A percentile compares a stretch with the other conserved stretches of the same genome.
Evolutionary conservation across 1,140 invertebrate genomes (phyloP).

Genomic region (Lepidurus couesii): DNA sequence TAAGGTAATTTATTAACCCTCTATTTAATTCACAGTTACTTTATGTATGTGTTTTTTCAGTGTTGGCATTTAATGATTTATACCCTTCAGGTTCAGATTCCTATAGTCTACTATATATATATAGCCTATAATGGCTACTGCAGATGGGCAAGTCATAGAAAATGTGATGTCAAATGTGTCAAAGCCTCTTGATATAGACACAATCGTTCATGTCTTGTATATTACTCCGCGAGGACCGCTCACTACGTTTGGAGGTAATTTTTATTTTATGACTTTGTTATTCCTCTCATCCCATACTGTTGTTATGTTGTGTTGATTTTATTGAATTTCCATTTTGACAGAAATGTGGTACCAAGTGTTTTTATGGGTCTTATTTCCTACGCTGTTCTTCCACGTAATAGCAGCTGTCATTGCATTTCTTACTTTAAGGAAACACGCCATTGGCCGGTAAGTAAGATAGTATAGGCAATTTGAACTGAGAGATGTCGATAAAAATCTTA

Average conservation of each 20-base stretch:
- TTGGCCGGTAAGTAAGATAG: constrained; percentile 64
- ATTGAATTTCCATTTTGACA: constrained; percentile 43
- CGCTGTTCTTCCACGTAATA: constrained; percentile 81
- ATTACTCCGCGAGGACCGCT: neutral
- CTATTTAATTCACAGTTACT: too few species aligned
- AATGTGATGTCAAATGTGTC: neutral
- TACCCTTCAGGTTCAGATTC: neutral
- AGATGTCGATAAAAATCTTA: constrained; percentile 36
- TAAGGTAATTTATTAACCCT: too few species aligned
- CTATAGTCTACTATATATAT: neutral
- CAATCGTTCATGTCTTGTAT: neutral
- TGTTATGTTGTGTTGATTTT: neutral
- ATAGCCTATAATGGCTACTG: neutral
- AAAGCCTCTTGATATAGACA: neutral
- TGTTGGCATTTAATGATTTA: too few species aligned
- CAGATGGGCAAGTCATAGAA: neutral
- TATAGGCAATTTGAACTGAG: constrained; percentile 23
- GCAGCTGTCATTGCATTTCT: constrained; percentile 84
- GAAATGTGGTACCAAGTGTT: constrained; percentile 97
- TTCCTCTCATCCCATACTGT: too few species aligned
- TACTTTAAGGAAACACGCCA: constrained; percentile 83
- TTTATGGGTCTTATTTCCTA: constrained; percentile 88
- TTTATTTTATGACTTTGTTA: too few species aligned
- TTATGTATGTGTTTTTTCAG: too few species aligned
- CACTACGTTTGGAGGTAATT: neutral